phyloP scores from a whole-genome alignment of 2,888 invertebrate species.

The Cremastinae sp. region DNA sequence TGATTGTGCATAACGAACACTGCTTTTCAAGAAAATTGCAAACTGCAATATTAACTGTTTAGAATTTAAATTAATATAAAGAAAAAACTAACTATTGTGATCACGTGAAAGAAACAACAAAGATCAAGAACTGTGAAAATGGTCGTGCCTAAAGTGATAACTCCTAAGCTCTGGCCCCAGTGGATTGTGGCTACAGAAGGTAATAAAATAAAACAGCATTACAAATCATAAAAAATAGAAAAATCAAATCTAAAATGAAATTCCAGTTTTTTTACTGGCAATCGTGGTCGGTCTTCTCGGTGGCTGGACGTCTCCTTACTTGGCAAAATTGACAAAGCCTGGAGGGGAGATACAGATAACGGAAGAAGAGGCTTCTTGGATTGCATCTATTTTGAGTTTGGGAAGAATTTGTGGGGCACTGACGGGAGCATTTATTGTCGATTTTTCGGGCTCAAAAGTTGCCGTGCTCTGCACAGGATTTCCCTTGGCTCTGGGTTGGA shows the following conservation, averaged over 20 bases:
- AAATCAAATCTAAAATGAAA: not conserved
- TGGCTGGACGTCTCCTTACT: slow-evolving; percentile 75
- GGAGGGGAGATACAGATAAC: slow-evolving; percentile 57
- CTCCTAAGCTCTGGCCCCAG: not conserved
- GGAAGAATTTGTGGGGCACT: slow-evolving; percentile 60
- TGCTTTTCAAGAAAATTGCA: no score
- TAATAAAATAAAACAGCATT: slow-evolving; percentile 35
- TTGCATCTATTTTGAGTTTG: slow-evolving; percentile 58
- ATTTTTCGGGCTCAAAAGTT: slow-evolving; percentile 54
- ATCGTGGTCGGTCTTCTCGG: slow-evolving; percentile 65
- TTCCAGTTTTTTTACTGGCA: slow-evolving; percentile 68
- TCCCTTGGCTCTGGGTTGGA: slow-evolving; percentile 52
- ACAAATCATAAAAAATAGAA: not conserved
- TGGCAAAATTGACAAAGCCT: slow-evolving; percentile 64
- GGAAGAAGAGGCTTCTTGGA: slow-evolving; percentile 60
- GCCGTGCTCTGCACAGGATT: slow-evolving; percentile 56
- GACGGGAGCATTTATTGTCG: slow-evolving; percentile 53
- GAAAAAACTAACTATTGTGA: no score
- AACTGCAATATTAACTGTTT: no score
- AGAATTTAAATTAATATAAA: no score
- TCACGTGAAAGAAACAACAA: no score
- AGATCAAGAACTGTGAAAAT: no score
- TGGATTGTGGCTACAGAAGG: slow-evolving; percentile 34
- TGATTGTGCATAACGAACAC: no score
- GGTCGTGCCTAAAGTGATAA: no score